phyloP scores from a whole-genome alignment of 1,140 invertebrate species.

The Latrodectus geometricus region DNA sequence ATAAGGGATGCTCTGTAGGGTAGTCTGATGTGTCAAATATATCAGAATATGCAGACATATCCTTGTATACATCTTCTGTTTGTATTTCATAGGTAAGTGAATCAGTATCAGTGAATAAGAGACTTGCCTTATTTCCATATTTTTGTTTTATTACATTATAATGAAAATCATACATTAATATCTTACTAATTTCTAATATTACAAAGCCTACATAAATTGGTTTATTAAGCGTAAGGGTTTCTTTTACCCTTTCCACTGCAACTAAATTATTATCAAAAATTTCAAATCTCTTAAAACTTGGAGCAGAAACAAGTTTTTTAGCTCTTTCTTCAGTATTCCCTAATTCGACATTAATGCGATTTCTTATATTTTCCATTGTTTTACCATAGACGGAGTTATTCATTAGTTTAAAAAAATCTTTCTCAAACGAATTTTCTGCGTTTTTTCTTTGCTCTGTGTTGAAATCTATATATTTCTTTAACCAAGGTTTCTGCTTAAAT shows the following conservation, averaged over 20 bases:
- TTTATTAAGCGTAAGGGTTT: slow-evolving; percentile 15
- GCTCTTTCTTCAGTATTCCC: not conserved
- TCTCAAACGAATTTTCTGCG: slow-evolving; percentile 66
- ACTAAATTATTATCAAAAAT: slow-evolving; percentile 50
- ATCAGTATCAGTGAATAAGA: no score
- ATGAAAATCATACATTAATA: no score
- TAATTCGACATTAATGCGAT: not conserved
- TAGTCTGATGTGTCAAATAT: no score
- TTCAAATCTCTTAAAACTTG: not conserved
- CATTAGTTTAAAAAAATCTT: slow-evolving; percentile 10
- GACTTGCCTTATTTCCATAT: no score
- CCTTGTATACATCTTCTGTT: no score
- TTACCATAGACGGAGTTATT: slow-evolving; percentile 9
- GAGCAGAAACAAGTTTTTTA: no score
- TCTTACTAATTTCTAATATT: slow-evolving; percentile 59
- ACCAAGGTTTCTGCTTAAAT: slow-evolving; percentile 30
- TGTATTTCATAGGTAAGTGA: no score
- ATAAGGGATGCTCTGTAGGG: no score
- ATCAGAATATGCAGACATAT: no score
- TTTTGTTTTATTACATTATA: no score
- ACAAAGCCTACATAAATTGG: slow-evolving; percentile 18
- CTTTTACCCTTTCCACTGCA: not conserved
- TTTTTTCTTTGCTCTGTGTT: slow-evolving; percentile 67
- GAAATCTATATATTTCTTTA: slow-evolving; percentile 62
- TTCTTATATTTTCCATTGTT: not conserved